Evolutionary conservation across 92 coral and sea anemone genomes (phyloP).

Genomic region (Parazoanthus darwini): DNA sequence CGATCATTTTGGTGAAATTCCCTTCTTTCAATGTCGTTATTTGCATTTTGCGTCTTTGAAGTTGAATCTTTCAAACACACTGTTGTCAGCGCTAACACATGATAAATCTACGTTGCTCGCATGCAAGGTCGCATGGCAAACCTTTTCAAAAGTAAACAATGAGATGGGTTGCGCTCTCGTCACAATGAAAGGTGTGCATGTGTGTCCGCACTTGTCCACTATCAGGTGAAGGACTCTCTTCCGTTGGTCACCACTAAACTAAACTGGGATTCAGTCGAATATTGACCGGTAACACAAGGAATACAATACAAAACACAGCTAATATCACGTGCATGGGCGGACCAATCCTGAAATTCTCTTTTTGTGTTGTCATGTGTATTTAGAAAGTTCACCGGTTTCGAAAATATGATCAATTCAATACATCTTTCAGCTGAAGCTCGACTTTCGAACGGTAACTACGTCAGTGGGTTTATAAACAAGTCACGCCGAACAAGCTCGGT

Average conservation of each 20-base stretch:
- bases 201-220: neutral
- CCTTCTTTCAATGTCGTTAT: neutral
- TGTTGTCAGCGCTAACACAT: no score
- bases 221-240: neutral
- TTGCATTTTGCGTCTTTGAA: no score
- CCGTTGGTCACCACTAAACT: neutral
- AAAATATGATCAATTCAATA: neutral
- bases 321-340: slow-evolving; percentile 21
- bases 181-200: neutral
- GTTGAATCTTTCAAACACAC: neutral
- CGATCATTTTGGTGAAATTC: neutral
- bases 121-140: neutral
- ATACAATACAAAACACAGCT: neutral
- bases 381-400: neutral
- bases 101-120: neutral
- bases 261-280: neutral
- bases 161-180: neutral
- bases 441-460: neutral
- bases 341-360: neutral
- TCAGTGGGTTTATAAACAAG: neutral
- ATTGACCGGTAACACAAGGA: neutral
- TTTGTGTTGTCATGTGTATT: slow-evolving; percentile 11
- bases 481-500: neutral
- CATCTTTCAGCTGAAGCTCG: neutral
- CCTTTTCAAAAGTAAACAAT: neutral